A percentile compares a stretch with the other conserved stretches of the same genome.
Evolutionary conservation across 1,140 invertebrate species (phyloP).

Genomic region (Ceratina calcarata): DNA sequence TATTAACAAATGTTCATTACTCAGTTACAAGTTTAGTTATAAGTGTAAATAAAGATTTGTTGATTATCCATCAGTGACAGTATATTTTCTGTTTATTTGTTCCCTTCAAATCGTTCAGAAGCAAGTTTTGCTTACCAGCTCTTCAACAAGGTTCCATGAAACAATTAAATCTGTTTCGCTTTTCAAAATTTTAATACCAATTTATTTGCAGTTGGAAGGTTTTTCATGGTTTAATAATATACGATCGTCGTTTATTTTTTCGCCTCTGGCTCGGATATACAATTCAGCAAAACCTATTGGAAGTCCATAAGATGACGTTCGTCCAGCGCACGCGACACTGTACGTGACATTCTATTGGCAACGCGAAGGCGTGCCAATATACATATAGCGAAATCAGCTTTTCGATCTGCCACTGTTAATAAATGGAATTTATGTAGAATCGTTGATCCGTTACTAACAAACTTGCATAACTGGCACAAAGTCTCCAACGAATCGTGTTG

Average conservation of each 20-base stretch:
- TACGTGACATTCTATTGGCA: constrained; percentile 35
- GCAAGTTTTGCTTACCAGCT: no score
- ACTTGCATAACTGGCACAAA: constrained; percentile 28
- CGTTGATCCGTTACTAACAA: constrained; percentile 47
- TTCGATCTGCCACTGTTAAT: constrained; percentile 29
- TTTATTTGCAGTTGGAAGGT: background rate
- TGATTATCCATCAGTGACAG: no score
- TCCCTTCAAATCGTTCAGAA: no score
- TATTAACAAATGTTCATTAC: no score
- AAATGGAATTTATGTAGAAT: constrained; percentile 41
- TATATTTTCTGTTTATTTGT: no score
- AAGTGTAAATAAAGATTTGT: no score
- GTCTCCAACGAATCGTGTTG: background rate
- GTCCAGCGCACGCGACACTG: background rate
- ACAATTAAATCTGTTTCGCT: no score
- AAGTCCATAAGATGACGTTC: constrained; percentile 16
- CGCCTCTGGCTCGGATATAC: background rate
- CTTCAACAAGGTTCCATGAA: no score
- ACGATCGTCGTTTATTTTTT: background rate
- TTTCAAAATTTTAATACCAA: background rate
- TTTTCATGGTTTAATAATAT: background rate
- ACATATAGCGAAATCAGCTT: constrained; percentile 5
- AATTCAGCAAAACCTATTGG: background rate
- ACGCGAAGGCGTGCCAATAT: constrained; percentile 32
- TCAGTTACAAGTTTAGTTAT: background rate